Conservation (phyloP, 2,113 vertebrate genomes). For the Scortum barcoo region DNA sequence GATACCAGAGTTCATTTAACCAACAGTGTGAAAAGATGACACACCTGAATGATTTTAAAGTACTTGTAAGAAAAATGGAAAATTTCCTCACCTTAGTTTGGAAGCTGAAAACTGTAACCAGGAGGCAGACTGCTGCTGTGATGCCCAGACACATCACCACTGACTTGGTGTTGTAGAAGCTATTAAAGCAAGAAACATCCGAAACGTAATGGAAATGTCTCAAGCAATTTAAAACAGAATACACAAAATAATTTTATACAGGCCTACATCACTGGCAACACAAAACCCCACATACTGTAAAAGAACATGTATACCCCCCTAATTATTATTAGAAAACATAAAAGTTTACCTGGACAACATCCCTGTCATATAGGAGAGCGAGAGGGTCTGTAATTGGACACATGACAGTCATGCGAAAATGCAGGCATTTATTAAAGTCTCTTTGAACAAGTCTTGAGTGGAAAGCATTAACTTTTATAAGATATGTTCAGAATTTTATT, state of each 20-base stretch:
- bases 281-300: not conserved
- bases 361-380: conserved; percentile 95
- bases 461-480: not conserved
- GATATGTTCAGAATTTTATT: not conserved
- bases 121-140: conserved; percentile 91
- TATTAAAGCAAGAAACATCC: conserved; percentile 62
- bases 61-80: not conserved
- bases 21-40: not conserved
- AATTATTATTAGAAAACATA: conserved; percentile 23
- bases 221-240: not conserved
- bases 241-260: not conserved
- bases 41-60: not conserved
- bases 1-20: not conserved
- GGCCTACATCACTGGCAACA: not conserved
- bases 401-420: conserved; percentile 6
- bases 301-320: not conserved
- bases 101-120: conserved; percentile 93
- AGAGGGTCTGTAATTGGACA: conserved; percentile 88
- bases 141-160: conserved; percentile 94
- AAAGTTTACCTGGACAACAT: conserved; percentile 91
- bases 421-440: rapidly evolving
- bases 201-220: not conserved
- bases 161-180: conserved; percentile 94
- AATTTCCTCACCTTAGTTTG: conserved; percentile 90
- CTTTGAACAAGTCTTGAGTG: not conserved